Conservation (phyloP, 2,113 vertebrate species). For the Thamnaconus septentrionalis region DNA sequence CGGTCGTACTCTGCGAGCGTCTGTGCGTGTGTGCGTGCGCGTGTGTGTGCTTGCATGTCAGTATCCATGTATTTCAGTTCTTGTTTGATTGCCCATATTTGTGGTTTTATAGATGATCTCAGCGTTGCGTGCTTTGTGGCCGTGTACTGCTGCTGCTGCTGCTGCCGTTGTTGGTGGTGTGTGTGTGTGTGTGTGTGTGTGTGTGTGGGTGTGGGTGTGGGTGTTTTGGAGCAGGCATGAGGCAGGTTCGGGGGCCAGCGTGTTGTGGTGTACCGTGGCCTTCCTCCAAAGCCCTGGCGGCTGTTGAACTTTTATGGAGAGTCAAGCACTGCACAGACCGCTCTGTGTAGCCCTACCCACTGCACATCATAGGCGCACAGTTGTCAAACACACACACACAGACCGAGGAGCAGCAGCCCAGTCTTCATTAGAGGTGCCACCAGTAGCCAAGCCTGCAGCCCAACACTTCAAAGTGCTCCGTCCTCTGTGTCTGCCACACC, state of each 20-base stretch:
- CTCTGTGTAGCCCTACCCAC: slow-evolving; percentile 19
- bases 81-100: slow-evolving; percentile 61
- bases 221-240: slow-evolving; percentile 48
- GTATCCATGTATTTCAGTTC: slow-evolving; percentile 49
- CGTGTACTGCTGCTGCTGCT: too few species aligned
- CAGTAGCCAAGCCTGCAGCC: slow-evolving; percentile 57
- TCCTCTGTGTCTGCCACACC: slow-evolving; percentile 7
- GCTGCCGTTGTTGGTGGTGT: slow-evolving; percentile 26
- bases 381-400: background rate
- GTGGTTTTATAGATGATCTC: slow-evolving; percentile 66
- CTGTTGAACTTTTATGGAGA: slow-evolving; percentile 71
- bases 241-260: slow-evolving; percentile 44
- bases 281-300: slow-evolving; percentile 61
- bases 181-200: slow-evolving; percentile 14
- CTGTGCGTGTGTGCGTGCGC: slow-evolving; percentile 20
- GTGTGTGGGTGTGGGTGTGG: slow-evolving; percentile 16
- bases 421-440: slow-evolving; percentile 55
- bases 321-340: slow-evolving; percentile 54
- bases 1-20: slow-evolving; percentile 28
- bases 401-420: slow-evolving; percentile 21
- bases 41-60: slow-evolving; percentile 12
- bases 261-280: slow-evolving; percentile 61
- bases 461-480: slow-evolving; percentile 55
- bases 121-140: slow-evolving; percentile 49
- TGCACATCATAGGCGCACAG: slow-evolving; percentile 20